phyloP scores from a whole-genome alignment of 2,888 invertebrate species.

The Didymodactylos carnosus region DNA sequence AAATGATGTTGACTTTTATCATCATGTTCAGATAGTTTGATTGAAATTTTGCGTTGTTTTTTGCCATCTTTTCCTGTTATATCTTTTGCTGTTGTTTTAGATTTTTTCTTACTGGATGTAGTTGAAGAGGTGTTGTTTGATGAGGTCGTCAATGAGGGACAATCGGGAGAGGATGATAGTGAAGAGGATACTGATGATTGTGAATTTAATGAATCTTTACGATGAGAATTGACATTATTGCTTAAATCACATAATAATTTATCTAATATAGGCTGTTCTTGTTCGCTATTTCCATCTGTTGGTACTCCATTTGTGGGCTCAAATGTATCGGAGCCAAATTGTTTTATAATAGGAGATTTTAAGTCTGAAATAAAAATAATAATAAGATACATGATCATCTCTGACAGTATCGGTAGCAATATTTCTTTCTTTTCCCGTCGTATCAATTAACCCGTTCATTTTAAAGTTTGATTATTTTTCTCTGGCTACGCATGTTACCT shows the following conservation, averaged over 20 bases:
- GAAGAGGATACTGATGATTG: conserved; percentile 4
- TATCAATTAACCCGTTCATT: too few relatives aligned
- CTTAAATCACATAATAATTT: too few relatives aligned
- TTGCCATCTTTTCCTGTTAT: not conserved
- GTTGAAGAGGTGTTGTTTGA: not conserved
- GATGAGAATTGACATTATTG: too few relatives aligned
- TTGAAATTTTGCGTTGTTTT: not conserved
- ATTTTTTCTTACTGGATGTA: too few relatives aligned
- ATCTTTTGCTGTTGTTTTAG: too few relatives aligned
- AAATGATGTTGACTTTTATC: not conserved
- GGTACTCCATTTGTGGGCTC: not conserved
- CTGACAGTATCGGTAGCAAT: too few relatives aligned
- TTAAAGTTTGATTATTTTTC: too few relatives aligned
- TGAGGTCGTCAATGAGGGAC: not conserved
- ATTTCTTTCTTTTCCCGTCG: too few relatives aligned
- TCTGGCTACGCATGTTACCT: too few relatives aligned
- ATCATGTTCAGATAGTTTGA: not conserved
- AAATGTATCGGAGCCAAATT: not conserved
- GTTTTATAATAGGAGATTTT: not conserved
- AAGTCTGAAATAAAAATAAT: not conserved
- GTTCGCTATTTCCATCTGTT: too few relatives aligned
- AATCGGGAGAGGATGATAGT: not conserved
- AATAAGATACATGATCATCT: not conserved
- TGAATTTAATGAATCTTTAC: not conserved
- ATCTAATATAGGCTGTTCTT: too few relatives aligned